These are phyloP conservation scores for Siderastrea siderea DNA, from an alignment of 92 coral and sea anemone species.

Conservation along the genomic window DNA sequence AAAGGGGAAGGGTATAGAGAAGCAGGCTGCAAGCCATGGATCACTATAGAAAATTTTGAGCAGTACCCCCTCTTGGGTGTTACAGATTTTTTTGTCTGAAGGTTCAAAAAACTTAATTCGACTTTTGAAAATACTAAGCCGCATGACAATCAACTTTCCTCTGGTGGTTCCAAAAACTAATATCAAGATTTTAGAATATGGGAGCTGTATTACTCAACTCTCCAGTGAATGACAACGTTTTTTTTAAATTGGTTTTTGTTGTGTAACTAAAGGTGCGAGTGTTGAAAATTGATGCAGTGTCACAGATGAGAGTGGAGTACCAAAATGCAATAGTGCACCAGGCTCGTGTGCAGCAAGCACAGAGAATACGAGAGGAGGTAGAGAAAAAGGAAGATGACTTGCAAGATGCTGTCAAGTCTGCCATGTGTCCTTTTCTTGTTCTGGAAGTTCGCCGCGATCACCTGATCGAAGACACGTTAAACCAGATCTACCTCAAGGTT, in stretches of 20 bases:
- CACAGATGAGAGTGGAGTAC: slow-evolving; percentile 98
- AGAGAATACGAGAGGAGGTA: slow-evolving; percentile 83
- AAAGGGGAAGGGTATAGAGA: too few relatives aligned
- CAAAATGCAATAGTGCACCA: slow-evolving; percentile 98
- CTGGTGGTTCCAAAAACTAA: too few relatives aligned
- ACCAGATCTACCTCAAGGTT: slow-evolving; percentile 91
- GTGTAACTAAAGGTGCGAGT: slow-evolving; percentile 81
- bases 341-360: slow-evolving; percentile 96
- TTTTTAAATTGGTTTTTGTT: not conserved
- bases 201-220: too few relatives aligned
- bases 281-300: slow-evolving; percentile 96
- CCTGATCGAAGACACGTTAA: slow-evolving; percentile 88
- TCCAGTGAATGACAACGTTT: not conserved
- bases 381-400: slow-evolving; percentile 67
- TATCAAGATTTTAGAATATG: too few relatives aligned
- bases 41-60: too few relatives aligned
- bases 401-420: slow-evolving; percentile 91
- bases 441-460: slow-evolving; percentile 92
- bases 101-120: too few relatives aligned
- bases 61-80: too few relatives aligned
- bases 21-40: too few relatives aligned
- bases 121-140: too few relatives aligned
- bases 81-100: too few relatives aligned
- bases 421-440: slow-evolving; percentile 97
- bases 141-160: too few relatives aligned